Conservation (phyloP, 37 sponge, comb jelly and placozoan genomes). For the Beroe ovata region DNA sequence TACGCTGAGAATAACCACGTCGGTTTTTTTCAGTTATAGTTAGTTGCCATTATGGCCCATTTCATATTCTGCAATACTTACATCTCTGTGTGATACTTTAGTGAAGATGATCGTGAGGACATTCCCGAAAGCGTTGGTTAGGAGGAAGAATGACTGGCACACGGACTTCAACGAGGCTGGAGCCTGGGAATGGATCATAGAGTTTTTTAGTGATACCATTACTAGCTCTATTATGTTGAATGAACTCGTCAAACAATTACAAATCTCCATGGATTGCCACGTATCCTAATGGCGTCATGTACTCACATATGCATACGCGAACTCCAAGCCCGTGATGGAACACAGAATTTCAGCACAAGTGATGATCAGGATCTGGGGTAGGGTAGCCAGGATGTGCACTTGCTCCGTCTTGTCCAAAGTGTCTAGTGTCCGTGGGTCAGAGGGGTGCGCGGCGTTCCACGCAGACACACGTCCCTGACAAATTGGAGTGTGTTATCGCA, state of each 20-base stretch:
- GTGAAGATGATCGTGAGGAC: slow-evolving; percentile 89
- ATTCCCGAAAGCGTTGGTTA: slow-evolving; percentile 95
- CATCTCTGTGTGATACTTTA: slow-evolving; percentile 68
- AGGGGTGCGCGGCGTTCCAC: slow-evolving; percentile 7
- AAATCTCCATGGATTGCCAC: too few relatives aligned
- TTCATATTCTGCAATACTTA: slow-evolving; percentile 16
- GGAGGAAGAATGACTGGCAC: slow-evolving; percentile 88
- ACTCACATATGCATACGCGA: slow-evolving; percentile 94
- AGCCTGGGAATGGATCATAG: slow-evolving; percentile 75
- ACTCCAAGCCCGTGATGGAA: slow-evolving; percentile 96
- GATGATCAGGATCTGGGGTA: slow-evolving; percentile 94
- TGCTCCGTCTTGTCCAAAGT: background rate
- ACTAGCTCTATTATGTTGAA: too few relatives aligned
- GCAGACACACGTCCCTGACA: background rate
- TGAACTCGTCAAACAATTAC: too few relatives aligned
- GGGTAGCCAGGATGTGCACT: slow-evolving; percentile 72
- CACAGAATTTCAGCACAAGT: slow-evolving; percentile 98
- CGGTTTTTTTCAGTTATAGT: too few relatives aligned
- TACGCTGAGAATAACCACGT: too few relatives aligned
- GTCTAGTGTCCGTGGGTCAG: background rate
- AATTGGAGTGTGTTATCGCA: too few relatives aligned
- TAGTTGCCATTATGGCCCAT: background rate
- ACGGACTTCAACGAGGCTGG: slow-evolving; percentile 96
- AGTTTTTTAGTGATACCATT: too few relatives aligned
- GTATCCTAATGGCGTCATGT: background rate